These are phyloP conservation scores for Delphinus delphis DNA, from an alignment of 2,113 vertebrate species.

Conservation along the genomic window DNA sequence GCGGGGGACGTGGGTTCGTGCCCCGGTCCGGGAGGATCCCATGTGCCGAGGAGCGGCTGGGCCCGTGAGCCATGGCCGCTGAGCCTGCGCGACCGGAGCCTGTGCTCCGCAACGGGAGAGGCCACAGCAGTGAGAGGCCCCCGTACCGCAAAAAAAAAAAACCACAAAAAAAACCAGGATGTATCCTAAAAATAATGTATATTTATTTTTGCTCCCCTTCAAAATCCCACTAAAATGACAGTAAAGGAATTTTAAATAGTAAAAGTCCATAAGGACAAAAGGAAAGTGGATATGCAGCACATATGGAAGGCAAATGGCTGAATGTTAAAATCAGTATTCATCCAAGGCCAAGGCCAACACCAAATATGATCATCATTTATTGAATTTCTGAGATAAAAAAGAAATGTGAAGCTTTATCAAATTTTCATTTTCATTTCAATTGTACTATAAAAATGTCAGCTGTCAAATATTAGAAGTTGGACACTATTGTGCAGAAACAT, in stretches of 20 bases:
- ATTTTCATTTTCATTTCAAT: not conserved
- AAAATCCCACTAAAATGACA: not conserved
- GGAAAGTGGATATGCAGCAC: not conserved
- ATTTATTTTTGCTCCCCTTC: not conserved
- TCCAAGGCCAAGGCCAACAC: not conserved
- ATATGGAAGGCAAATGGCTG: not conserved
- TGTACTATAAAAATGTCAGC: not conserved
- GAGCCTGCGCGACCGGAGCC: too few relatives aligned
- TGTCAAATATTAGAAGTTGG: not conserved
- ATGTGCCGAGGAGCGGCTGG: accelerated
- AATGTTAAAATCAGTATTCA: not conserved
- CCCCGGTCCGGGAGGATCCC: too few relatives aligned
- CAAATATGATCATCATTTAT: not conserved
- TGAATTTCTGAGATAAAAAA: not conserved
- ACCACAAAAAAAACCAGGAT: too few relatives aligned
- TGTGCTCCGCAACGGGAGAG: too few relatives aligned
- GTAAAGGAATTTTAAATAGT: not conserved
- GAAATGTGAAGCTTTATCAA: not conserved
- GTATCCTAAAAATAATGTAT: too few relatives aligned
- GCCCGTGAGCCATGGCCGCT: too few relatives aligned
- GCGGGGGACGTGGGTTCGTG: too few relatives aligned
- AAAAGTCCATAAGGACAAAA: not conserved
- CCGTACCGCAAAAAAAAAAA: too few relatives aligned
- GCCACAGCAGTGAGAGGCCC: too few relatives aligned
- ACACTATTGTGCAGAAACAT: not conserved